phyloP scores from a whole-genome alignment of 2,113 vertebrate species.

The Phalacrocorax carbo region DNA sequence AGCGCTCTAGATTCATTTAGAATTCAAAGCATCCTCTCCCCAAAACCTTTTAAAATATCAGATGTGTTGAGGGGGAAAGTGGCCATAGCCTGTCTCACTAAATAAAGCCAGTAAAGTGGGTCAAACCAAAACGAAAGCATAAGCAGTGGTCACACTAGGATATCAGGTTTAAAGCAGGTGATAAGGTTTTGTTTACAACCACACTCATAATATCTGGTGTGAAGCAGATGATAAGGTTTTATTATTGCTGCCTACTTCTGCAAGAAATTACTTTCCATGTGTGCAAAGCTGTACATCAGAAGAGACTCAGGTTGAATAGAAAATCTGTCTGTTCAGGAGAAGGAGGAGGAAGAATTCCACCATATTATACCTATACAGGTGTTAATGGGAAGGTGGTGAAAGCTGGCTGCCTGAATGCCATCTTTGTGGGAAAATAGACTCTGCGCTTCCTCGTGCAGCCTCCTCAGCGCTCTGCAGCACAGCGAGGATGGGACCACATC shows the following conservation, averaged over 20 bases:
- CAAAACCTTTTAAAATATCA: background rate
- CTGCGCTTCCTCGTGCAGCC: fast-evolving
- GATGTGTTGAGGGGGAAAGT: background rate
- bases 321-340: background rate
- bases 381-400: background rate
- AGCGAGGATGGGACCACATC: background rate
- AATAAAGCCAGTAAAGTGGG: background rate
- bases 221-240: constrained; percentile 35
- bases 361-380: background rate
- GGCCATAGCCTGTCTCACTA: background rate
- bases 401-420: background rate
- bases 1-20: background rate
- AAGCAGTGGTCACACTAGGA: too few relatives aligned
- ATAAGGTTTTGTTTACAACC: constrained; percentile 51
- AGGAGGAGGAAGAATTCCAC: background rate
- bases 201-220: background rate
- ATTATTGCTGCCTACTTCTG: constrained; percentile 21
- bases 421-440: background rate
- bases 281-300: background rate
- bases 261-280: background rate
- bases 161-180: background rate
- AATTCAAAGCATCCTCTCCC: background rate
- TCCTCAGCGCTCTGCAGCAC: background rate
- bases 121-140: background rate
- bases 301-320: background rate